A percentile compares a stretch with the other conserved stretches of the same genome.
Conservation (phyloP, 2,888 invertebrate genomes). For the Auanema sp. region DNA sequence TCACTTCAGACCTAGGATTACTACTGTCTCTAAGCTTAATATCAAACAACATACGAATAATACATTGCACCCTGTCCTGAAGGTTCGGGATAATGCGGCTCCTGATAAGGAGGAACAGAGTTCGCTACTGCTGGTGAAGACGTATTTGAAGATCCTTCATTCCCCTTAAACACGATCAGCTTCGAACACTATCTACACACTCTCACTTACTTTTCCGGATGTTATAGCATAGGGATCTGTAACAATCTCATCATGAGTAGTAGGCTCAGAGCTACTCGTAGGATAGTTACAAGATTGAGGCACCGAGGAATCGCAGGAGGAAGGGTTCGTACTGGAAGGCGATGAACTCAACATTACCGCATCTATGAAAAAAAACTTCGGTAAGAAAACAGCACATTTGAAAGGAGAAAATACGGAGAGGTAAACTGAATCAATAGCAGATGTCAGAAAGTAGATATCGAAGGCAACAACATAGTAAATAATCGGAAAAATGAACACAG, state of each 20-base stretch:
- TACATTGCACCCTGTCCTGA: constrained; percentile 10
- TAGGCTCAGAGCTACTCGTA: not conserved
- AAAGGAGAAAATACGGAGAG: too few species aligned
- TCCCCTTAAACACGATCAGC: too few species aligned
- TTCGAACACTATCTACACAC: not conserved
- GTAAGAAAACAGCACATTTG: too few species aligned
- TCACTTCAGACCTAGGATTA: constrained; percentile 12
- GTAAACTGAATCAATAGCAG: too few species aligned
- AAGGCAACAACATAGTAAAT: too few species aligned
- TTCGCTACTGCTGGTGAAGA: constrained; percentile 18
- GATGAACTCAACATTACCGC: not conserved
- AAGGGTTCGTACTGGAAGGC: constrained; percentile 18
- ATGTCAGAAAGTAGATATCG: too few species aligned
- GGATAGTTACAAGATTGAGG: too few species aligned
- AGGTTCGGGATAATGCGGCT: constrained; percentile 16
- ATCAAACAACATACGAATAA: constrained; percentile 11
- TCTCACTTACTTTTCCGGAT: not conserved
- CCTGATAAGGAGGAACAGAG: constrained; percentile 9
- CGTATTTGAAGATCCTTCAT: not conserved
- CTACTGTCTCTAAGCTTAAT: not conserved
- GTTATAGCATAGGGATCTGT: not conserved
- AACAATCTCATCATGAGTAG: not conserved
- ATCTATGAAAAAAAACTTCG: too few species aligned
- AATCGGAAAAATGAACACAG: too few species aligned
- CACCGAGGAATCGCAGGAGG: constrained; percentile 17